These are phyloP conservation scores for Sinocyclocheilus anophthalmus DNA, from an alignment of 2,113 vertebrate species.

Conservation along the genomic window DNA sequence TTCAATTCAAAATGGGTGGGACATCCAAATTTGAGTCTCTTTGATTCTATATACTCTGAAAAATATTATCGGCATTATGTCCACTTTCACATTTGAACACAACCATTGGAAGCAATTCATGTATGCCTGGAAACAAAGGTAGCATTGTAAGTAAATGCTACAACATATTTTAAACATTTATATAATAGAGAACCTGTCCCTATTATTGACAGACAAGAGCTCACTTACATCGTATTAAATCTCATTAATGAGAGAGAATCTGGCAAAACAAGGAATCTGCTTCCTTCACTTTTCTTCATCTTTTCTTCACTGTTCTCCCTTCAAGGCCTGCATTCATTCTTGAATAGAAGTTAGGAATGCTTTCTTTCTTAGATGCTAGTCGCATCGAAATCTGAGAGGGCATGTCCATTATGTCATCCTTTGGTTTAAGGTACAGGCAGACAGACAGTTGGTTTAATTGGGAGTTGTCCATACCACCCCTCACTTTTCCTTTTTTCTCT, in stretches of 20 bases:
- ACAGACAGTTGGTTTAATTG: background rate
- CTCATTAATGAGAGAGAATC: background rate
- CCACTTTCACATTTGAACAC: background rate
- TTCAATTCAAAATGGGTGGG: background rate
- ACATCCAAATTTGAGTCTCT: background rate
- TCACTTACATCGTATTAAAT: constrained; percentile 34
- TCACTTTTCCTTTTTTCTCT: constrained; percentile 1
- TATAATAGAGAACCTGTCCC: background rate
- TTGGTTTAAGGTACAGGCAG: constrained; percentile 3
- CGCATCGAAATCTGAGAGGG: constrained; percentile 62
- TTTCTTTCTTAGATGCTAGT: constrained; percentile 57
- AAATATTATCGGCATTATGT: background rate
- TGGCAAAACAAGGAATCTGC: constrained; percentile 5
- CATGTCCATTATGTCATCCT: constrained; percentile 65
- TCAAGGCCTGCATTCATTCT: constrained; percentile 54
- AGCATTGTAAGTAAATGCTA: background rate
- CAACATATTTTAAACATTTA: background rate
- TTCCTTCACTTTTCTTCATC: background rate
- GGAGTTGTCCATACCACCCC: background rate
- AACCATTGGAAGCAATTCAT: background rate
- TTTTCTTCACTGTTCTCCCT: constrained; percentile 9
- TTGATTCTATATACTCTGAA: background rate
- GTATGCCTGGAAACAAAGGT: background rate
- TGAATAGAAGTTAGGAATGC: constrained; percentile 21
- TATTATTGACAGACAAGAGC: constrained; percentile 2